Percentiles rank a stretch among this genome's conserved stretches.
Evolutionary conservation across 2,888 invertebrate species (phyloP).

Genomic region (Cantharis rustica): DNA sequence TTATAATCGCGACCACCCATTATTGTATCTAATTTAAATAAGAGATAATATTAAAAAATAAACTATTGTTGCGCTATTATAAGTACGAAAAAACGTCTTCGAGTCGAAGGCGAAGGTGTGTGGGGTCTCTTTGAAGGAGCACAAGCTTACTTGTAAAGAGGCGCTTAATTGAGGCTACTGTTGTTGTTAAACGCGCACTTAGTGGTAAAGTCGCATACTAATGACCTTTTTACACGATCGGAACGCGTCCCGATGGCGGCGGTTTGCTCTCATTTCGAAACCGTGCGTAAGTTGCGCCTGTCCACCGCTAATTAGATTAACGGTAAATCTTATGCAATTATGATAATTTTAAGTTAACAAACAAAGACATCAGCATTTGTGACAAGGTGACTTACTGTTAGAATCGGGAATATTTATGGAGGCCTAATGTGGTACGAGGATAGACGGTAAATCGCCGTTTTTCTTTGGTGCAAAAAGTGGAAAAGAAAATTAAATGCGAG

Average conservation of each 20-base stretch:
- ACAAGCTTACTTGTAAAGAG: slow-evolving; percentile 26
- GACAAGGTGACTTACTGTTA: slow-evolving; percentile 45
- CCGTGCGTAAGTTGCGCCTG: slow-evolving; percentile 13
- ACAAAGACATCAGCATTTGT: slow-evolving; percentile 52
- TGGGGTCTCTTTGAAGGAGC: slow-evolving; percentile 25
- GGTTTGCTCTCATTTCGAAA: slow-evolving; percentile 14
- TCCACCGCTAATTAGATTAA: background rate
- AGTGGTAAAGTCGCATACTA: slow-evolving; percentile 37
- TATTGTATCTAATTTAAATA: slow-evolving; percentile 26
- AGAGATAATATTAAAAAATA: slow-evolving; percentile 19
- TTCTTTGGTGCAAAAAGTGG: background rate
- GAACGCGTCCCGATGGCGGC: slow-evolving; percentile 24
- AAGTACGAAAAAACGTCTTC: slow-evolving; percentile 20
- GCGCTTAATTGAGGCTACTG: slow-evolving; percentile 39
- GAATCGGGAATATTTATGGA: slow-evolving; percentile 42
- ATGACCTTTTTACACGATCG: slow-evolving; percentile 30
- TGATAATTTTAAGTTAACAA: slow-evolving; percentile 33
- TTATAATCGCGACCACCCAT: slow-evolving; percentile 28
- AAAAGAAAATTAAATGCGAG: background rate
- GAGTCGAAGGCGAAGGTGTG: slow-evolving; percentile 23
- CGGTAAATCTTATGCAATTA: slow-evolving; percentile 9
- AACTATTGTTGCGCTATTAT: slow-evolving; percentile 27
- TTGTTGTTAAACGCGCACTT: slow-evolving; percentile 35
- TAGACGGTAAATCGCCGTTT: slow-evolving; percentile 32
- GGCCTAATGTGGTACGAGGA: slow-evolving; percentile 49